Evolutionary conservation across 37 sponge, comb jelly and placozoan species (phyloP).

Genomic region (Chondrosia reniformis): DNA sequence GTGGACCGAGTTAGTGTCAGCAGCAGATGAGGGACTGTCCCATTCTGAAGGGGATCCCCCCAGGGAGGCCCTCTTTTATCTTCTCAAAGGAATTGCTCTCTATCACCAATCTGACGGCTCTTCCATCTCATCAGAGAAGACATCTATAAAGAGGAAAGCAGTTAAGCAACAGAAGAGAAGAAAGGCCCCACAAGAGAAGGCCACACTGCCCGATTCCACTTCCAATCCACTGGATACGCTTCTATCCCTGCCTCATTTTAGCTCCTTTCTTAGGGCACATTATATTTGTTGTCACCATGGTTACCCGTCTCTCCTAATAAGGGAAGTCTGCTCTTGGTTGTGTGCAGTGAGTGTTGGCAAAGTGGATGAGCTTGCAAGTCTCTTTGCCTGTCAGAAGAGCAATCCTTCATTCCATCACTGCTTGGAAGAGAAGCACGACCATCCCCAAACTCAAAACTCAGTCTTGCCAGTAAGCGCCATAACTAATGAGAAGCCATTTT

Average conservation of each 20-base stretch:
- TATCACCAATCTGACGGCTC: neutral
- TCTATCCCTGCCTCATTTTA: neutral
- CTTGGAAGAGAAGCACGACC: neutral
- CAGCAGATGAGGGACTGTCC: too few species aligned
- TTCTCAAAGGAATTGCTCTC: neutral
- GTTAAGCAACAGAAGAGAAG: neutral
- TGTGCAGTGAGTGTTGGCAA: neutral
- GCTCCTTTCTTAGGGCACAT: neutral
- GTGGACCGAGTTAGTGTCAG: too few species aligned
- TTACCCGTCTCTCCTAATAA: neutral
- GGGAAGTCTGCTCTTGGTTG: neutral
- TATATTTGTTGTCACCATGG: neutral
- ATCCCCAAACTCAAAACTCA: neutral
- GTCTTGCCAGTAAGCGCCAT: neutral
- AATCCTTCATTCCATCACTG: conserved; percentile 8
- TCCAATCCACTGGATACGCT: neutral
- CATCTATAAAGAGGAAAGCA: neutral
- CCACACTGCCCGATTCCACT: neutral
- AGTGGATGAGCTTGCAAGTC: neutral
- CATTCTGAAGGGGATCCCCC: too few species aligned
- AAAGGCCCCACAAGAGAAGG: neutral
- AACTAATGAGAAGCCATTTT: too few species aligned
- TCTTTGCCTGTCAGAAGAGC: conserved; percentile 5
- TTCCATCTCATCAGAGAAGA: neutral
- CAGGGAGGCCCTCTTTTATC: neutral